Conservation (phyloP, 2,113 vertebrate species). For the Xiphophorus couchianus region DNA sequence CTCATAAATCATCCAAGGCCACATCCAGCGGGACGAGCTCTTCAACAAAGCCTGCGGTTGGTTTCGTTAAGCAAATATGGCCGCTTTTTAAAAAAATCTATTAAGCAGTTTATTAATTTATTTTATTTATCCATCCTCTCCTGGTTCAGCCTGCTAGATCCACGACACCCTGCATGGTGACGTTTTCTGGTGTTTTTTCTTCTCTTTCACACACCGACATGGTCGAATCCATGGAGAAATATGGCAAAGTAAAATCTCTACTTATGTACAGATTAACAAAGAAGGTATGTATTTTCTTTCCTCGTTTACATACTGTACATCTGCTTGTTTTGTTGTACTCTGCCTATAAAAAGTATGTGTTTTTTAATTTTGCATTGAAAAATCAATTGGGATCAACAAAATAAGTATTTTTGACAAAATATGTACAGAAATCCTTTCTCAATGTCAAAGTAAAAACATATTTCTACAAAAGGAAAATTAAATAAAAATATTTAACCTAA, state of each 20-base stretch:
- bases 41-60: conserved; percentile 4
- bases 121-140: not conserved
- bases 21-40: not conserved
- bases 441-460: too few relatives aligned
- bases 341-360: too few relatives aligned
- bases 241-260: conserved; percentile 53
- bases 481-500: too few relatives aligned
- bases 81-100: not conserved
- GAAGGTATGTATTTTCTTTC: conserved; percentile 29
- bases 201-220: conserved; percentile 27
- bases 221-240: not conserved
- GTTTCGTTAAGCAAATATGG: not conserved
- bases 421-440: too few relatives aligned
- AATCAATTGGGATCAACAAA: too few relatives aligned
- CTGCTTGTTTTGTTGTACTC: too few relatives aligned
- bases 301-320: not conserved
- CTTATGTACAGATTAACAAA: conserved; percentile 20
- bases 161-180: conserved; percentile 27
- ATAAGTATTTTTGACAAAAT: too few relatives aligned
- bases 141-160: conserved; percentile 1
- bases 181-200: not conserved
- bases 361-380: too few relatives aligned
- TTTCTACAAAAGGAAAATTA: too few relatives aligned
- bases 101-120: not conserved
- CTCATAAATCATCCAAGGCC: not conserved